Conservation (phyloP, 2,797 vertebrate genomes). For the Pangasius djambal region DNA sequence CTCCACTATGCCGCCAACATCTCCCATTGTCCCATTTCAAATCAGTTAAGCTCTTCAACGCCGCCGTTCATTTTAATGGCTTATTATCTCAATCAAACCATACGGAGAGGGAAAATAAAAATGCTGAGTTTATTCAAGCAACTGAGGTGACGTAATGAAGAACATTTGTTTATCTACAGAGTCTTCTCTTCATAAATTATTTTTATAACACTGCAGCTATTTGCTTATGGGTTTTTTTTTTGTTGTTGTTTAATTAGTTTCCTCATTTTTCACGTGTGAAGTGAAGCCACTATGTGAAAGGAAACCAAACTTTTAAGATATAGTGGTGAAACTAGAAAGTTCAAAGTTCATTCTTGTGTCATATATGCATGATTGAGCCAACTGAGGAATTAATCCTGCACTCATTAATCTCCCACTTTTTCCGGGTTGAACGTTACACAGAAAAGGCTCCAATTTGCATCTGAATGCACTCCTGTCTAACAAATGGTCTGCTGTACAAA, state of each 20-base stretch:
- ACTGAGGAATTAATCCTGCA: not conserved
- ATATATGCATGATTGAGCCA: no score
- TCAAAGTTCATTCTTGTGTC: not conserved
- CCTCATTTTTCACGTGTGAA: not conserved
- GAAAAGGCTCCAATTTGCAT: not conserved
- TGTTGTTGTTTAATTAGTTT: not conserved
- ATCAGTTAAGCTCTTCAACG: constrained; percentile 48
- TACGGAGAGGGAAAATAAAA: constrained; percentile 17
- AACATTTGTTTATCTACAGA: not conserved
- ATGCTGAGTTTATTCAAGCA: constrained; percentile 28
- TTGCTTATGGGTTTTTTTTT: not conserved
- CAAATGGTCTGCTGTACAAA: not conserved
- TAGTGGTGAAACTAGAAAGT: not conserved
- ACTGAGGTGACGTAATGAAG: constrained; percentile 11
- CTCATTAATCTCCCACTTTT: not conserved
- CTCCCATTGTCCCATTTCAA: constrained; percentile 53
- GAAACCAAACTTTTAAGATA: not conserved
- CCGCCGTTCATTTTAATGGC: constrained; percentile 24
- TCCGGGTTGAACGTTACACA: not conserved
- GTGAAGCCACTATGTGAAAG: not conserved
- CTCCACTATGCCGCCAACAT: constrained; percentile 45
- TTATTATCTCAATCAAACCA: constrained; percentile 46
- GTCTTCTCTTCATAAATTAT: not conserved
- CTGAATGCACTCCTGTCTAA: not conserved
- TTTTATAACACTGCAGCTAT: not conserved